These are phyloP conservation scores for Phalera bucephala DNA, from an alignment of 2,888 invertebrate genomes.

Conservation along the genomic window DNA sequence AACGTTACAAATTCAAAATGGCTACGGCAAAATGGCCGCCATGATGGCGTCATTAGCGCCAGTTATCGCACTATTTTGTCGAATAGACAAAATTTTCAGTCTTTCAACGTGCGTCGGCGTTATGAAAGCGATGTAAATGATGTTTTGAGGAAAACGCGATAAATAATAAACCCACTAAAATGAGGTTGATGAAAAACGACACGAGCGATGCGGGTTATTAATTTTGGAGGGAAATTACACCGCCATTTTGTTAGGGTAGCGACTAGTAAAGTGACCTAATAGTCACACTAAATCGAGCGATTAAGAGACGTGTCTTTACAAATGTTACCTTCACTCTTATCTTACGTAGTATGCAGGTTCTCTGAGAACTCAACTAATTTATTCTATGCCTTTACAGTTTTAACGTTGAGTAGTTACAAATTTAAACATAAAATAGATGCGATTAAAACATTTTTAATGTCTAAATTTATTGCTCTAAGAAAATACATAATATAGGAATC, in stretches of 20 bases:
- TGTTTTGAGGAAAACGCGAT: conserved; percentile 70
- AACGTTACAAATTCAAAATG: conserved; percentile 67
- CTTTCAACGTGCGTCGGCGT: conserved; percentile 73
- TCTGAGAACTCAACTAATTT: conserved; percentile 10
- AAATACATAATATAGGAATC: conserved; percentile 66
- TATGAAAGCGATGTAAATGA: conserved; percentile 74
- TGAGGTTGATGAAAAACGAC: conserved; percentile 71
- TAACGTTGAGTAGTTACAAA: conserved; percentile 7
- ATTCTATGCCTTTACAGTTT: conserved; percentile 13
- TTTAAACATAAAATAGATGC: conserved; percentile 36
- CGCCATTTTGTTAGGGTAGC: conserved; percentile 52
- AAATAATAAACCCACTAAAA: conserved; percentile 71
- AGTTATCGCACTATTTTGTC: conserved; percentile 80
- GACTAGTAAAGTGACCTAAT: conserved; percentile 39
- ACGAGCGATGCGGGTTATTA: conserved; percentile 61
- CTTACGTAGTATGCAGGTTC: conserved; percentile 1
- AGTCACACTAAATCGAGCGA: conserved; percentile 34
- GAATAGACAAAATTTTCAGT: conserved; percentile 79
- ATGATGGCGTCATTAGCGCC: conserved; percentile 73
- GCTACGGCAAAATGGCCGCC: conserved; percentile 59
- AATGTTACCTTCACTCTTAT: conserved; percentile 3
- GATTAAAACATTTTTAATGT: conserved; percentile 41
- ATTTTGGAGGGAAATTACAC: conserved; percentile 68
- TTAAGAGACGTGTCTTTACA: conserved; percentile 13
- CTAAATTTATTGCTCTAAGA: conserved; percentile 49